Evolutionary conservation across 2,888 invertebrate species (phyloP), one percentile per base, ranked within the genome.

Genomic region (Phengaris arion): DNA sequence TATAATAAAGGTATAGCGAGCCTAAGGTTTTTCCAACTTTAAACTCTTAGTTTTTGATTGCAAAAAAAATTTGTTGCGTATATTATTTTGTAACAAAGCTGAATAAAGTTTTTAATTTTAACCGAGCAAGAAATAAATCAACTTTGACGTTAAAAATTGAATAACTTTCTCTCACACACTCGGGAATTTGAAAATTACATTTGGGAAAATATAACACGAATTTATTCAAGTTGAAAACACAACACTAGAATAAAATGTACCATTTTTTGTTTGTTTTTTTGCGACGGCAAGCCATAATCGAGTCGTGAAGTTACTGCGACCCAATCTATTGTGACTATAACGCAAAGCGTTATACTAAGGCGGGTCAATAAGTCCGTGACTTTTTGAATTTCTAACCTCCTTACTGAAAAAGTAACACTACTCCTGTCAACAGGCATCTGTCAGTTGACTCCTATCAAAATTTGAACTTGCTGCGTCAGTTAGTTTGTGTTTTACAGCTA

Each of bases 11-110:
- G 35, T 78, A 85, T 84, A 81, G 79, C 79, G 76, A 78, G 81
- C 77, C 78, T 79, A 81, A 82, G 82, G 82, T 83, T 81, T 77
- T 77, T 55, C 78, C 77, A 83, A 83, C 83, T 81, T 80, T 10
- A 68, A 68, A 2, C 15, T 45, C 13, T 13, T 22, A 35, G 64
- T 7, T 64, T 64, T 64, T 10, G 35, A 2, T 22, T 0, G 22
- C 10, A 59, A 59, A 64, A 35, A 35, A 64, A 68, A 46, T 45
- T 10, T 35, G 13, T n/a, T 55, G 54, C 13, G 4, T 12, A 54
- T 12, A 6, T 52, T 52, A 10, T 54, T 13, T 54, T 5, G 35
- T 2, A 35, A 35, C 35, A 35, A 35, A 35, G 35, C 35, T 35
- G 35, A 35, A 35, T 55, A n/a, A 55, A 13, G n/a, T n/a, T 5